Evolutionary conservation across 2,113 vertebrate genomes (phyloP).

Genomic region (Periophthalmodon schlosseri): DNA sequence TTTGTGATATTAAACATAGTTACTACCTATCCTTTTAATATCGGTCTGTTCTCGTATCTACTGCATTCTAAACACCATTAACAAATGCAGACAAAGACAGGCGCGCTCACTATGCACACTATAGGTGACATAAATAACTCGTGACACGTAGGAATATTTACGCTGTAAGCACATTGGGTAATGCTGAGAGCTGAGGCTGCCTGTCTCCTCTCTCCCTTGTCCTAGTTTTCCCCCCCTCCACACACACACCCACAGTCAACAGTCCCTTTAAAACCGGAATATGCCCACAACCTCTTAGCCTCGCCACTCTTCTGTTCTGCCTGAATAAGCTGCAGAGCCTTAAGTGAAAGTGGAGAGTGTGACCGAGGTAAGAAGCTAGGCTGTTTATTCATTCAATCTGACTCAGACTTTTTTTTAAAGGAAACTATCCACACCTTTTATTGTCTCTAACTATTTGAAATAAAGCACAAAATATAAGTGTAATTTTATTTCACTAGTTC

Average conservation of each 20-base stretch:
- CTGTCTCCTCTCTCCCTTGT: conserved; percentile 43
- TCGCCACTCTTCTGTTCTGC: conserved; percentile 39
- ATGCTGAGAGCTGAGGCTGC: conserved; percentile 57
- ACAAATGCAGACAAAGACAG: conserved; percentile 13
- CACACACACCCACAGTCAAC: conserved; percentile 32
- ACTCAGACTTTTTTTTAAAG: conserved; percentile 34
- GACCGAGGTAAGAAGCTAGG: conserved; percentile 33
- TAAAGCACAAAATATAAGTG: conserved; percentile 12
- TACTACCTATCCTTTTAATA: not conserved
- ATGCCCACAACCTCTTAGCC: conserved; percentile 64
- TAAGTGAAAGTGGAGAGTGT: conserved; percentile 46
- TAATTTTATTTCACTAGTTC: not conserved
- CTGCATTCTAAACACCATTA: conserved; percentile 31
- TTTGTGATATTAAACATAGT: not conserved
- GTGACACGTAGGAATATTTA: conserved; percentile 65
- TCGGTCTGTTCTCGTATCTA: not conserved
- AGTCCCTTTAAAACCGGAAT: conserved; percentile 52
- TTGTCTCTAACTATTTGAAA: conserved; percentile 47
- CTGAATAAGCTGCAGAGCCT: conserved; percentile 54
- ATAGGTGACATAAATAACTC: conserved; percentile 69
- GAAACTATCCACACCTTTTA: conserved; percentile 48
- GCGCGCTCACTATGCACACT: conserved; percentile 29
- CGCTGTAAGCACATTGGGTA: conserved; percentile 65
- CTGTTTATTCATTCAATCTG: conserved; percentile 51
- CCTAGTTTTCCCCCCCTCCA: conserved; percentile 53